Conservation (phyloP, 2,113 vertebrate species). For the Salvelinus sp. region DNA sequence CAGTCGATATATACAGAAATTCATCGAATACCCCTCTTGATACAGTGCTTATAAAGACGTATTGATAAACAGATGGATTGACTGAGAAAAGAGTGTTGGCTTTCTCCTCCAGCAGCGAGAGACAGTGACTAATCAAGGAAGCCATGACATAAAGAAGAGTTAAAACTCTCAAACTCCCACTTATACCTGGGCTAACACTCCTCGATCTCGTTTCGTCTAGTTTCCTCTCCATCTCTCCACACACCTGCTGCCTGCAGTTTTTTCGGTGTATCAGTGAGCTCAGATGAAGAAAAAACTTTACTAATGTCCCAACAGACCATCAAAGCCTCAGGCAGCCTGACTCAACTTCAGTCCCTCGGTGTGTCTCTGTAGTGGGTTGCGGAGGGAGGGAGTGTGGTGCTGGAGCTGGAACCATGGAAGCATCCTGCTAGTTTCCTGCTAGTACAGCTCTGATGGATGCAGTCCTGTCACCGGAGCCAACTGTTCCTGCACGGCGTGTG, state of each 20-base stretch:
- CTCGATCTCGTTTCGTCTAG: no score
- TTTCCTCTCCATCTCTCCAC: no score
- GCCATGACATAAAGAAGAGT: not conserved
- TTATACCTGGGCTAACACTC: not conserved
- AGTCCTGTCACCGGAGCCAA: constrained; percentile 50
- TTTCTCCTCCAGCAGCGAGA: not conserved
- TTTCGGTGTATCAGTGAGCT: not conserved
- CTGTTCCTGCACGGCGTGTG: constrained; percentile 36
- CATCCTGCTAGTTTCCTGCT: constrained; percentile 1
- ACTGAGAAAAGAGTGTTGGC: not conserved
- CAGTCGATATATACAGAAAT: constrained; percentile 31
- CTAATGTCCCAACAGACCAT: constrained; percentile 30
- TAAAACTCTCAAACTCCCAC: not conserved
- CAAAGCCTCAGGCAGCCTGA: no score
- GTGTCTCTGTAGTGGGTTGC: constrained; percentile 26
- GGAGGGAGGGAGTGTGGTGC: constrained; percentile 18
- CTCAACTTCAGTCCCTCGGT: not conserved
- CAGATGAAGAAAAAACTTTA: constrained; percentile 8
- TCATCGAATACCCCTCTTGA: not conserved
- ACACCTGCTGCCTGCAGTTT: not conserved
- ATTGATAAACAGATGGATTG: constrained; percentile 9
- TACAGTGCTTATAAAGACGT: not conserved
- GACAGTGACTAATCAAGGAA: not conserved
- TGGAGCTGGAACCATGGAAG: constrained; percentile 28
- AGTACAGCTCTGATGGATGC: constrained; percentile 55